These are phyloP conservation scores for Bombus turneri DNA, from an alignment of 1,140 invertebrate genomes.

Conservation along the genomic window DNA sequence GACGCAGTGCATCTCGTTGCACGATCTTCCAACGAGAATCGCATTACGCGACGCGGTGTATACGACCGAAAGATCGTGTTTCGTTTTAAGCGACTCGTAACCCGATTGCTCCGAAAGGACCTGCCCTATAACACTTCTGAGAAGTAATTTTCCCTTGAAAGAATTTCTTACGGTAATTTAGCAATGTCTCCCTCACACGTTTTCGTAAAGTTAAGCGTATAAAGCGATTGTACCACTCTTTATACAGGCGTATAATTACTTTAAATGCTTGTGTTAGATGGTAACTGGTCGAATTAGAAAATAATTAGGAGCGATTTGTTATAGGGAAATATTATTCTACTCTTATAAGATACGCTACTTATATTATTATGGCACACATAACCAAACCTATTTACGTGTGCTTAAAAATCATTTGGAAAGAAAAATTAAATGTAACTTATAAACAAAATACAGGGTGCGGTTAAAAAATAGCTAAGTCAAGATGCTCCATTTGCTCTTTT, in stretches of 20 bases:
- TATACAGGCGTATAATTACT: too few species aligned
- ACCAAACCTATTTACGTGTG: neutral
- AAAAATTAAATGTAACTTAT: neutral
- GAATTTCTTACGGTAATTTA: constrained; percentile 23
- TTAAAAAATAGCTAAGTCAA: neutral
- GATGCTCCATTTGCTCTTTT: neutral
- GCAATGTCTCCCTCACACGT: neutral
- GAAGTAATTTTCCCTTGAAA: neutral
- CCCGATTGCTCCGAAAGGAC: constrained; percentile 32
- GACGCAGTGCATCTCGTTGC: constrained; percentile 62
- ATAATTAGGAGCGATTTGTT: too few species aligned
- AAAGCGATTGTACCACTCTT: neutral
- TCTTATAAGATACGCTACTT: too few species aligned
- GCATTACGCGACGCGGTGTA: constrained; percentile 48
- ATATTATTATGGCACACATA: too few species aligned
- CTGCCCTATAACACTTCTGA: neutral
- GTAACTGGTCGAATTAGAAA: too few species aligned
- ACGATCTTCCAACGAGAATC: constrained; percentile 66
- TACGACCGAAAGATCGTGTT: constrained; percentile 54
- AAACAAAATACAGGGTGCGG: neutral
- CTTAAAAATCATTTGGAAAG: neutral
- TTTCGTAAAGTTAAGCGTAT: neutral
- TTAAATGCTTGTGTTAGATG: neutral
- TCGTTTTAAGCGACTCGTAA: constrained; percentile 46
- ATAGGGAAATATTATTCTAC: too few species aligned